A percentile compares a stretch with the other conserved stretches of the same genome.
Evolutionary conservation across 1,140 invertebrate species (phyloP).

Genomic region (Scylla paramamosain): DNA sequence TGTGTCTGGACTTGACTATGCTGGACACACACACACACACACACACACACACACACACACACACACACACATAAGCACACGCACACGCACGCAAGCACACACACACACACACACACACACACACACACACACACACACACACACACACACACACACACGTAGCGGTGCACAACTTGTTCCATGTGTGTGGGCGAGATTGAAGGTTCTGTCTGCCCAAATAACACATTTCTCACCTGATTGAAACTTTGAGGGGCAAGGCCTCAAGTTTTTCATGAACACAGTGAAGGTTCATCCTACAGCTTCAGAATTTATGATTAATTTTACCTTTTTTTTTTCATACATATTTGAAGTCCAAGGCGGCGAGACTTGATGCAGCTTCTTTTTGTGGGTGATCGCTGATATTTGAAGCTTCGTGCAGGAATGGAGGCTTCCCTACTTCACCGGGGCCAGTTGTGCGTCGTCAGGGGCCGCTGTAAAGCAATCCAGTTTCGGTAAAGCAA

Average conservation of each 20-base stretch:
- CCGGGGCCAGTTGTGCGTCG: background rate
- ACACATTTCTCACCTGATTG: no score
- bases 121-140: no score
- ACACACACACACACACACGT: no score
- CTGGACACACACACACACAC: background rate
- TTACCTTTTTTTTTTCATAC: background rate
- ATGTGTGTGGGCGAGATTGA: no score
- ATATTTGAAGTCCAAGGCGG: background rate
- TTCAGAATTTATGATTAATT: background rate
- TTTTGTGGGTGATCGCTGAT: background rate
- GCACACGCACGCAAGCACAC: background rate
- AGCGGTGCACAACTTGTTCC: no score
- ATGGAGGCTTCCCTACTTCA: background rate
- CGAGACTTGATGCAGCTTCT: background rate
- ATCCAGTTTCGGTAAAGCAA: background rate
- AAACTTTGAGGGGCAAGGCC: background rate
- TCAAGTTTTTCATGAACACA: background rate
- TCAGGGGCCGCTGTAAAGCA: background rate
- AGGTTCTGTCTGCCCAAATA: no score
- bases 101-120: no score
- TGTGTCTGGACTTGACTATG: background rate
- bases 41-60: conserved; percentile 29
- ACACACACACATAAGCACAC: background rate
- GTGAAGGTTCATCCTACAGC: background rate
- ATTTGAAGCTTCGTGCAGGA: background rate